These are phyloP conservation scores for Mastomys coucha DNA, from an alignment of 2,113 vertebrate genomes.

Conservation along the genomic window DNA sequence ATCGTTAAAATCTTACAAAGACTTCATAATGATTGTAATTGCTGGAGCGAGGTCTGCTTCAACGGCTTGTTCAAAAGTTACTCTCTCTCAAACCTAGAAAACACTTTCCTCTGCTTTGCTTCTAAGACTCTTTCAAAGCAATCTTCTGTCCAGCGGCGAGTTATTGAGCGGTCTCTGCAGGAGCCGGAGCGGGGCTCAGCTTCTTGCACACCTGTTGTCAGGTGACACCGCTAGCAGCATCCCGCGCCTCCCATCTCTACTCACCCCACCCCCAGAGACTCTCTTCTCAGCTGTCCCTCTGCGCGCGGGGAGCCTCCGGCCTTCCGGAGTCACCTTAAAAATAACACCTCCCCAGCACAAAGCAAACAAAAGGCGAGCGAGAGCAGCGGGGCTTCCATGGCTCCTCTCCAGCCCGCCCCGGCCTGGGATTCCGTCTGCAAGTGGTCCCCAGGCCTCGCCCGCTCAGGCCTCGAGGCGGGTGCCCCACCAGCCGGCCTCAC, in stretches of 20 bases:
- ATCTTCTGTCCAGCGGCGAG: background rate
- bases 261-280: background rate
- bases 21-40: slow-evolving; percentile 35
- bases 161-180: background rate
- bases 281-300: slow-evolving; percentile 30
- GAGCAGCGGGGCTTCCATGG: background rate
- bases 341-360: slow-evolving; percentile 43
- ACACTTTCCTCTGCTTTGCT: background rate
- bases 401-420: background rate
- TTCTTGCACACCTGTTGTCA: slow-evolving; percentile 75
- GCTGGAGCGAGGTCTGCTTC: slow-evolving; percentile 19
- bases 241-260: background rate
- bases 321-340: slow-evolving; percentile 61
- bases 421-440: background rate
- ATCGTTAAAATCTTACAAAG: slow-evolving; percentile 70
- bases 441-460: background rate
- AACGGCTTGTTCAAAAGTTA: background rate
- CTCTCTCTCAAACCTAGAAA: slow-evolving; percentile 49
- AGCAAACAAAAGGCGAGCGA: slow-evolving; percentile 72
- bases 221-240: slow-evolving; percentile 46
- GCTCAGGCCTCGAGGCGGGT: background rate
- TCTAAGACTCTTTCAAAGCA: background rate
- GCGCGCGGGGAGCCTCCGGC: background rate
- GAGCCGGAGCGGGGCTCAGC: background rate
- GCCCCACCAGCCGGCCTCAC: background rate